Evolutionary conservation across 2,797 vertebrate genomes (phyloP), one percentile per base, ranked within the genome.

Genomic region (Microctenopoma steveboyesi): DNA sequence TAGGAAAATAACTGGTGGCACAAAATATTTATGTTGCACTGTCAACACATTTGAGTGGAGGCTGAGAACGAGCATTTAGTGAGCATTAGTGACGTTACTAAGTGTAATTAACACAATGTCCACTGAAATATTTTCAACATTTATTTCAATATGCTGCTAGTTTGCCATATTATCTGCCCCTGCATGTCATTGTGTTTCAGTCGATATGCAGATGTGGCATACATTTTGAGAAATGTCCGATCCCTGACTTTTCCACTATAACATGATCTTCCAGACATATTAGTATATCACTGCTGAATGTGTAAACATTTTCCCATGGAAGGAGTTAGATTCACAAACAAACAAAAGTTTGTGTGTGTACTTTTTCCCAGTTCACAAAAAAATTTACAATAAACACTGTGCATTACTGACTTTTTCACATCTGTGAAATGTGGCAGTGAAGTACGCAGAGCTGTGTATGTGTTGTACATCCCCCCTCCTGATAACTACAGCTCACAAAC

Each of bases 1-100:
- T 91, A 90, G 88, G 81, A 65, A 82, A 85, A 88, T 87, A 85
- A 89, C 82, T 74, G 84, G 63, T 73, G 62, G 83, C 78, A 66
- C 67, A 62, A 68, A 75, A 68, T 72, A 76, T 78, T 37, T 68
- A 74, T 35, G 68, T n/a, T 22, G 66, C 69, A 72, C 64, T 81
- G 72, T 69, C 42, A 74, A 72, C 62, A 74, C 73, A 78, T 69
- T 69, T 40, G 56, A 76, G 62, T n/a, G 18, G 69, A 81, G 64
- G 50, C 25, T 66, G 61, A 73, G 70, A 74, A 40, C 42, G 69
- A 71, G 46, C 46, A 46, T 45, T 59, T 16, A 49, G 15, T 49
- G 25, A 66, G 52, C 11, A 39, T 11, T 53, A 18, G 35, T 42
- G 70, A 64, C 37, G 50, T 65, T 22, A 68, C 30, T 51, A 18